These are phyloP conservation scores for Invenusta paracnida DNA, from an alignment of 2,888 invertebrate species.

Conservation along the genomic window DNA sequence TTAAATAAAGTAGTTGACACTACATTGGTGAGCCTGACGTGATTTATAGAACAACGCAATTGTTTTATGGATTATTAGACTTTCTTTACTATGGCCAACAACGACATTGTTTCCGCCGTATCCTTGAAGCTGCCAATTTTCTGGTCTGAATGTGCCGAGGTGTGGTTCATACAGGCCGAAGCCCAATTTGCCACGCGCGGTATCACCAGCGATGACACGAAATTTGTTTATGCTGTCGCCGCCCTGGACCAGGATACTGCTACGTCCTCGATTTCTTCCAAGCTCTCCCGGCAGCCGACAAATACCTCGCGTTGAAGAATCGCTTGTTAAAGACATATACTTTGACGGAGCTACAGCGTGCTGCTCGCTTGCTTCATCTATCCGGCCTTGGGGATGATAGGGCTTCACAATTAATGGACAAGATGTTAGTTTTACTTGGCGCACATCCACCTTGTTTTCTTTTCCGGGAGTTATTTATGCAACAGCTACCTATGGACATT, in stretches of 20 bases:
- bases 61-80: too few species aligned
- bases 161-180: neutral
- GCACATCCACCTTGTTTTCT: neutral
- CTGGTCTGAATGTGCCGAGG: neutral
- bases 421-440: neutral
- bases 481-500: neutral
- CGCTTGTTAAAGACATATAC: neutral
- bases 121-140: slow-evolving; percentile 3
- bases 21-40: too few species aligned
- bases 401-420: neutral
- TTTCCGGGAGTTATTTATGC: neutral
- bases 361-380: neutral
- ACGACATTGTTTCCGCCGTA: neutral
- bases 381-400: slow-evolving; percentile 5
- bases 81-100: too few species aligned
- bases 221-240: neutral
- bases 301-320: neutral
- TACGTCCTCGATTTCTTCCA: neutral
- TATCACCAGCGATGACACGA: neutral
- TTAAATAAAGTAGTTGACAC: too few species aligned
- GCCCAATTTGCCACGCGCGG: neutral
- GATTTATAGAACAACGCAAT: too few species aligned
- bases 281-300: neutral
- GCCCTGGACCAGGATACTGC: slow-evolving; percentile 11
- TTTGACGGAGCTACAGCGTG: neutral